Conservation (phyloP, 2,113 vertebrate genomes). For the Gobio gobio region DNA sequence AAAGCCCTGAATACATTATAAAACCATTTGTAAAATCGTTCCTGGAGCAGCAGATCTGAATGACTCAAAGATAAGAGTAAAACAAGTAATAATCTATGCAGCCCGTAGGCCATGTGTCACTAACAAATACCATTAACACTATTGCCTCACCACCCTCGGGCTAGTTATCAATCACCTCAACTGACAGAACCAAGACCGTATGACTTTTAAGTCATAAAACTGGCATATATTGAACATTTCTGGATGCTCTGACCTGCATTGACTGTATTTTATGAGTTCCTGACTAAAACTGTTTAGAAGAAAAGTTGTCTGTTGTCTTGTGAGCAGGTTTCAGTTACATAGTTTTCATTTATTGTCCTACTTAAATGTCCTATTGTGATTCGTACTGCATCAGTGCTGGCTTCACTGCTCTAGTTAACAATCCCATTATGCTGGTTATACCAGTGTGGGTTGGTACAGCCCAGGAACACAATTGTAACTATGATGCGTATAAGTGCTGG, state of each 20-base stretch:
- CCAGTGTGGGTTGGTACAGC: neutral
- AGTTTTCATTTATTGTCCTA: neutral
- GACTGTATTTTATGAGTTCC: neutral
- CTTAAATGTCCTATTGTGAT: neutral
- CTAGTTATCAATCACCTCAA: neutral
- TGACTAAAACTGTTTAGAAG: neutral
- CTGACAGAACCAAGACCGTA: neutral
- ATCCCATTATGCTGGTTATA: constrained; percentile 10
- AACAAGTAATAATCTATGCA: neutral
- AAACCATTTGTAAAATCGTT: neutral
- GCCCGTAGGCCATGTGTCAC: neutral
- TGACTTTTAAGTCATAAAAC: neutral
- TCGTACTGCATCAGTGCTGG: neutral
- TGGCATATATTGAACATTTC: too few relatives aligned
- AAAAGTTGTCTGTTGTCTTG: neutral
- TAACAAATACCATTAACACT: neutral
- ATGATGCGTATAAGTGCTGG: neutral
- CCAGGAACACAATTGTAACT: neutral
- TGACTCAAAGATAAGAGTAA: neutral
- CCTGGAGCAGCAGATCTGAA: neutral
- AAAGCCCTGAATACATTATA: neutral
- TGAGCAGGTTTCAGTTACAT: neutral
- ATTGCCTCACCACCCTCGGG: neutral
- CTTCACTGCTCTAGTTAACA: neutral
- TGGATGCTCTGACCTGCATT: neutral